Evolutionary conservation across 1,140 invertebrate species (phyloP).

Genomic region (Trichomalopsis sarcophagae): DNA sequence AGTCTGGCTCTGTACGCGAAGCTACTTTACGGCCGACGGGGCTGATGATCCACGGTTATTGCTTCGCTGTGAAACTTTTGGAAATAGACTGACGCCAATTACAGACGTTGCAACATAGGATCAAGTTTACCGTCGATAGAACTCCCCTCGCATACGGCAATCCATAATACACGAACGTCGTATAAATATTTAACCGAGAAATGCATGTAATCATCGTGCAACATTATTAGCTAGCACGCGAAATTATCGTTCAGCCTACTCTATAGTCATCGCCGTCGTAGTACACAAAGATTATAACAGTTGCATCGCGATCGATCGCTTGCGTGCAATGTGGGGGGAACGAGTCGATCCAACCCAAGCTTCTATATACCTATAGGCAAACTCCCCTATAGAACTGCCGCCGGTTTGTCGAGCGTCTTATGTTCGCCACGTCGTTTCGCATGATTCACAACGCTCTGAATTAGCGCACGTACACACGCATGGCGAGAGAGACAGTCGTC

Average conservation of each 20-base stretch:
- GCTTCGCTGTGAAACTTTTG: neutral
- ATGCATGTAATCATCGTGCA: neutral
- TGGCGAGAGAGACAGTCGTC: neutral
- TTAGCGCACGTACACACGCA: neutral
- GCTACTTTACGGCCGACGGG: neutral
- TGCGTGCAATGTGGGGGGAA: neutral
- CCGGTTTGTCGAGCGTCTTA: neutral
- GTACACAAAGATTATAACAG: neutral
- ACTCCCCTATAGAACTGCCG: neutral
- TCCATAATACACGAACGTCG: neutral
- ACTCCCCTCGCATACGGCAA: neutral
- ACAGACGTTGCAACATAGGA: neutral
- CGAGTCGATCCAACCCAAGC: too few species aligned
- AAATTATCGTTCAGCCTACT: neutral
- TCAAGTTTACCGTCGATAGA: neutral
- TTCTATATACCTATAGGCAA: neutral
- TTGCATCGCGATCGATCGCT: neutral
- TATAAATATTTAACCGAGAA: neutral
- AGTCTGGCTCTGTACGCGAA: neutral
- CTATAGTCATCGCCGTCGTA: neutral
- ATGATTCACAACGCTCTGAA: constrained; percentile 2
- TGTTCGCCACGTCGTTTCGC: neutral
- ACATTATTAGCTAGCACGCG: neutral
- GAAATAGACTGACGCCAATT: neutral
- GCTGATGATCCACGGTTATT: neutral